Conservation (phyloP, 2,113 vertebrate genomes). For the Ctenodactylus gundi region DNA sequence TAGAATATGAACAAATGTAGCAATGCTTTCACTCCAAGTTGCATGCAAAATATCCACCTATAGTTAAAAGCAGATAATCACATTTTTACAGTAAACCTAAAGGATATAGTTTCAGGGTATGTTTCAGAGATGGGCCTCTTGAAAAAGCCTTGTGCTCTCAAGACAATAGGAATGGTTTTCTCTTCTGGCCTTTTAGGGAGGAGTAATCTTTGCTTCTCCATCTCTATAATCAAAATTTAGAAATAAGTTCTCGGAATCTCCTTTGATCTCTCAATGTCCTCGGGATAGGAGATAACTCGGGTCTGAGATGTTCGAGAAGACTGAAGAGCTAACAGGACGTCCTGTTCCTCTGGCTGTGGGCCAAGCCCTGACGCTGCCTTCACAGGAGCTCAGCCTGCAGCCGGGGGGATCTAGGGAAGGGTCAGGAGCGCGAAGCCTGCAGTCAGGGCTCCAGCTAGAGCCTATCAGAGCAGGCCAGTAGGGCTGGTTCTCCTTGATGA, state of each 20-base stretch:
- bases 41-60: neutral
- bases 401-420: neutral
- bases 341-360: neutral
- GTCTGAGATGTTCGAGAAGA: neutral
- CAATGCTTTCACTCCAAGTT: neutral
- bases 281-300: neutral
- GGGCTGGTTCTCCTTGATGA: neutral
- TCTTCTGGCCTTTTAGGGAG: neutral
- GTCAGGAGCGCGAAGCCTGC: neutral
- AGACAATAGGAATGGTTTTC: neutral
- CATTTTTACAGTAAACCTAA: neutral
- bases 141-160: neutral
- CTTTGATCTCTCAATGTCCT: neutral
- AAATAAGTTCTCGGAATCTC: neutral
- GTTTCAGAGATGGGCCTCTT: neutral
- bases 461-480: neutral
- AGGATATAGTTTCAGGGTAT: neutral
- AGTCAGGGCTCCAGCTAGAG: neutral
- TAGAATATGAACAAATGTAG: neutral
- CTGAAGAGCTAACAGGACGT: neutral
- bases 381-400: neutral
- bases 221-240: neutral
- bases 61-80: conserved; percentile 13
- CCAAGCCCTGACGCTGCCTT: neutral
- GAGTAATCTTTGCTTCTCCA: neutral